Base-by-base conservation (phyloP, 2,888 invertebrate genomes). In the Tetropium fuscum region DNA sequence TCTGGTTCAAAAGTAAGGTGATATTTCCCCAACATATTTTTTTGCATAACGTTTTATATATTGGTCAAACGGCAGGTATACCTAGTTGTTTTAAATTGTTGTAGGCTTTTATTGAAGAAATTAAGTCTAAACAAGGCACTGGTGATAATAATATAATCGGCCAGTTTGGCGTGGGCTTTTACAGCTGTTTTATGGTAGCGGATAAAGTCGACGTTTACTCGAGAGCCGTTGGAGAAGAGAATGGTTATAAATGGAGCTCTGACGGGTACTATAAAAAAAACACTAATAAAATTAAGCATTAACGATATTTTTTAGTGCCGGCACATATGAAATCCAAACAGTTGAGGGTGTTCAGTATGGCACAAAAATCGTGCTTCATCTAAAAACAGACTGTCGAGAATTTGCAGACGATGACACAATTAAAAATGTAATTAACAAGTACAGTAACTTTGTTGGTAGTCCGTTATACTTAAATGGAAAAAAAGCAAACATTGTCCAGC, bases 101-200 rank as follows among this genome's bases (percentile, higher is more conserved):
- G 7, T 67, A 89, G 88, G 92, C 93, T 11, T 97, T 97, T 76
- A 82, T 97, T 64, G 92, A 97, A 77, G 88, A 95, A 79, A 82
- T 96, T 18, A 90, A 93, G 77, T 86, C 88, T 45, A 87, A 90
- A 71, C 73, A 77, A 56, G 84, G 87, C 34, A 81, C 84, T 2
- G 84, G 85, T 1, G 88, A 88, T 7, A 88, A 87, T 67, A 89
- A 91, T 63, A 95, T 97, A 49, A 97, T 97, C 78, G 97, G 98
- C 2, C 97, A 98, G 81, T 98, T 98, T 84, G 98, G 98, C 68
- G 98, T 98, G 11, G 98, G 98, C 0, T 98, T 98, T 81, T 98
- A 98, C 81, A 97, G 98, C 8, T 91, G 93, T 0, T 98, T 98
- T 79, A 98, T 98, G 95, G 98, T 98, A 2, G 96, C 97, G 15